A percentile compares a stretch with the other conserved stretches of the same genome.
Evolutionary conservation across 2,797 vertebrate genomes (phyloP).

Genomic region (Thamnophis elegans): DNA sequence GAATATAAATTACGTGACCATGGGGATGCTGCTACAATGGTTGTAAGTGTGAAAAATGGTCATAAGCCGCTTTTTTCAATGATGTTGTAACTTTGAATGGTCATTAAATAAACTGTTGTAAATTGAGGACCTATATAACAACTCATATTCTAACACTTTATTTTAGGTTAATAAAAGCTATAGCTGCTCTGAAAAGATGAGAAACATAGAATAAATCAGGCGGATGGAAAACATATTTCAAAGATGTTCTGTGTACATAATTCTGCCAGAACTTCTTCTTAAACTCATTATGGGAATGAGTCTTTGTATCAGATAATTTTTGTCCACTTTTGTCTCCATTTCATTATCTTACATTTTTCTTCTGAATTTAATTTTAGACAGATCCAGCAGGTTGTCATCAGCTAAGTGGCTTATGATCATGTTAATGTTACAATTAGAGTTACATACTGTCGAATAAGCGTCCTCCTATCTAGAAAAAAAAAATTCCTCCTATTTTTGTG

Average conservation of each 20-base stretch:
- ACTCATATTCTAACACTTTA: not conserved
- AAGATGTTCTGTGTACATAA: not conserved
- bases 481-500: not conserved
- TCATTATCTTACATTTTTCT: not conserved
- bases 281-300: not conserved
- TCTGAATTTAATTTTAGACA: not conserved
- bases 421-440: not conserved
- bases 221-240: not conserved
- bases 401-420: not conserved
- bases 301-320: not conserved
- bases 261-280: not conserved
- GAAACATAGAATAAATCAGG: not conserved
- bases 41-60: too few species aligned
- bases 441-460: not conserved
- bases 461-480: not conserved
- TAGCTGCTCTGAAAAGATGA: not conserved
- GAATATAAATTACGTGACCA: too few species aligned
- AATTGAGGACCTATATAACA: not conserved
- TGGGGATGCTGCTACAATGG: too few species aligned
- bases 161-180: not conserved
- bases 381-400: not conserved
- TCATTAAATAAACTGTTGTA: too few species aligned
- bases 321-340: not conserved
- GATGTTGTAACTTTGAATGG: too few species aligned
- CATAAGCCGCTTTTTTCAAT: too few species aligned